A percentile compares a stretch with the other conserved stretches of the same genome.
Evolutionary conservation across 37 sponge, comb jelly and placozoan genomes (phyloP).

Genomic region (Beroe forskalii): DNA sequence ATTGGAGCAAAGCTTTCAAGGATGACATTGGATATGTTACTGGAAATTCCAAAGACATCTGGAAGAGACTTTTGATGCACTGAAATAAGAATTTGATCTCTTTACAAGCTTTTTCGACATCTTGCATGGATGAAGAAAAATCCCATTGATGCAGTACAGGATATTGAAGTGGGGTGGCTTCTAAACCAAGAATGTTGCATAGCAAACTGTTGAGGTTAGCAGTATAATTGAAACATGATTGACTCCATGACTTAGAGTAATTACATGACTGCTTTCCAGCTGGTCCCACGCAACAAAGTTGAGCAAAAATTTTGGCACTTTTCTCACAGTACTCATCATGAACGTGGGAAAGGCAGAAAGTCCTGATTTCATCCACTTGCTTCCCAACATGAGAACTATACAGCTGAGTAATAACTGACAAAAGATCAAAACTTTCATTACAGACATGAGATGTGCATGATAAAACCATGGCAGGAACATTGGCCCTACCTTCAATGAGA

Average conservation of each 20-base stretch:
- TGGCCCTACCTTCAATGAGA: conserved; percentile 28
- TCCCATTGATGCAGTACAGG: neutral
- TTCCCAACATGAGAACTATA: conserved; percentile 24
- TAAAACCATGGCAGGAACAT: conserved; percentile 3
- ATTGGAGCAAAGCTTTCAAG: neutral
- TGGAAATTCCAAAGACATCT: neutral
- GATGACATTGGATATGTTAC: neutral
- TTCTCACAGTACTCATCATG: neutral
- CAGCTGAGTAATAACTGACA: neutral
- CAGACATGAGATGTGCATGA: conserved; percentile 19
- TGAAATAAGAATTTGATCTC: neutral
- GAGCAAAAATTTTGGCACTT: conserved; percentile 2
- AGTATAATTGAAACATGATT: neutral
- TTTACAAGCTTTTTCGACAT: neutral
- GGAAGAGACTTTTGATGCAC: neutral
- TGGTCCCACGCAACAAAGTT: conserved; percentile 26
- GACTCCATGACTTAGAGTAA: neutral
- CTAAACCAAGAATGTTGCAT: neutral
- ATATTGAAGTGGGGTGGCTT: neutral
- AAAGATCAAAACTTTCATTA: conserved; percentile 6
- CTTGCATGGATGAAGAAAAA: neutral
- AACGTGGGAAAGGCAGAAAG: conserved; percentile 17
- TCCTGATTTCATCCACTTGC: neutral
- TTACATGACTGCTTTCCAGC: neutral
- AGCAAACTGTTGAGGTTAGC: neutral